Evolutionary conservation across 2,797 vertebrate species (phyloP), one percentile per base, ranked within the genome.

Genomic region (Myotis planiceps): DNA sequence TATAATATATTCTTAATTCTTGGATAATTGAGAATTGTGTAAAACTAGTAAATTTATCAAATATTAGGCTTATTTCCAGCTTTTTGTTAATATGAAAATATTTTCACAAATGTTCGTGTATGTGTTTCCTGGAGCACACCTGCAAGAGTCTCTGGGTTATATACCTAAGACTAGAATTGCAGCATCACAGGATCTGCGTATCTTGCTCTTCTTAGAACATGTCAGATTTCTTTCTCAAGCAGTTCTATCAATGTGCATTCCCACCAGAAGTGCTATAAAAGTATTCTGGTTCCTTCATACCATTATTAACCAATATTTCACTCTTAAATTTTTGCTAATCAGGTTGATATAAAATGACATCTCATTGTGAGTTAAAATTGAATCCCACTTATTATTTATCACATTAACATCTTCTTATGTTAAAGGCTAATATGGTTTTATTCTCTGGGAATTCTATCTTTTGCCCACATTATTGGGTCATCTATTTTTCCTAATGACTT

Each of bases 141-240:
- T 68, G 32, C 27, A 75, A 58, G 32, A 74, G 32, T 27, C 25
- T 27, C 55, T 58, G 55, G 55, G 55, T 58, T 27, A 29, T 29
- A 58, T 29, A 29, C 4, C 25, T 58, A 29, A n/a, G 18, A 37
- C 27, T 32, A 10, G 6, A 75, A 47, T 29, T 42, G 27, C 42
- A 37, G 29, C 34, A n/a, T 51, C 1, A 19, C 12, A 5, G 0
- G n/a, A 15, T 37, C 34, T 29, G 6, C 5, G 1, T n/a, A 37
- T 51, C 42, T 51, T 60, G 12, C 75, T 88, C 25, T 13, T 75
- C 16, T 18, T 37, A 81, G 23, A 51, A 82, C 6, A 76, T 19
- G 42, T 19, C 60, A 19, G 4, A 29, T 53, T 75, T 58, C 16
- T 51, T 87, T 88, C 32, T 76, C 68, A 86, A 45, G 13, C 12